phyloP scores from a whole-genome alignment of 2,888 invertebrate genomes.

The Venusia cambrica region DNA sequence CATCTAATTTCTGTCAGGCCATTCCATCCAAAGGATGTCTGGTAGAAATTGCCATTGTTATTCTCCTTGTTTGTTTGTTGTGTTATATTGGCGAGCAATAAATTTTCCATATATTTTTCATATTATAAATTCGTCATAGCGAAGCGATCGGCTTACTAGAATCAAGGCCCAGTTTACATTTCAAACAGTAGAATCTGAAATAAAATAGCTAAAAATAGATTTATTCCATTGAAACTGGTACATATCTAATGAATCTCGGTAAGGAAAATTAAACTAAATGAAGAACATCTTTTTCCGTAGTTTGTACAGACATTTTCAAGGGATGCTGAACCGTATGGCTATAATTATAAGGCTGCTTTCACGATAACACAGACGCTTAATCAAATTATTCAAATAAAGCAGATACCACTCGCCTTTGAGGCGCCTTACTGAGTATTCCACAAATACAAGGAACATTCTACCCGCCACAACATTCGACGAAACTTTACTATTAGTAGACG shows the following conservation, averaged over 20 bases:
- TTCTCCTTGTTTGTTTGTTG: too few species aligned
- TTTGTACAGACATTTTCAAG: constrained; percentile 24
- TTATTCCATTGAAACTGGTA: constrained; percentile 14
- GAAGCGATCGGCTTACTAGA: too few species aligned
- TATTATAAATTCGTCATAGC: too few species aligned
- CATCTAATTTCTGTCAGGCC: too few species aligned
- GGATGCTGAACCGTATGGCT: constrained; percentile 24
- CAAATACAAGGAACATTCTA: constrained; percentile 40
- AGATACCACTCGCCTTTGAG: constrained; percentile 54
- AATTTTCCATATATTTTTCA: too few species aligned
- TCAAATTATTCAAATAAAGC: constrained; percentile 74
- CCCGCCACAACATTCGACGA: constrained; percentile 7
- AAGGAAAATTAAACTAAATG: constrained; percentile 38
- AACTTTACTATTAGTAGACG: too few species aligned
- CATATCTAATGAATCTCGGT: constrained; percentile 21
- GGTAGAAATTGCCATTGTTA: too few species aligned
- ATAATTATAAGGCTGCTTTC: constrained; percentile 25
- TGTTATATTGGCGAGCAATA: too few species aligned
- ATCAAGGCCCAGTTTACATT: too few species aligned
- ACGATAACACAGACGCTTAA: constrained; percentile 49
- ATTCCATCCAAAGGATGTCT: too few species aligned
- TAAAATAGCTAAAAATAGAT: too few species aligned
- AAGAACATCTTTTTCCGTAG: constrained; percentile 38
- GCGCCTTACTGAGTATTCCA: constrained; percentile 58
- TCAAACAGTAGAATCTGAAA: not conserved